phyloP scores from a whole-genome alignment of 2,113 vertebrate species.

The Sclerurus mexicanus region DNA sequence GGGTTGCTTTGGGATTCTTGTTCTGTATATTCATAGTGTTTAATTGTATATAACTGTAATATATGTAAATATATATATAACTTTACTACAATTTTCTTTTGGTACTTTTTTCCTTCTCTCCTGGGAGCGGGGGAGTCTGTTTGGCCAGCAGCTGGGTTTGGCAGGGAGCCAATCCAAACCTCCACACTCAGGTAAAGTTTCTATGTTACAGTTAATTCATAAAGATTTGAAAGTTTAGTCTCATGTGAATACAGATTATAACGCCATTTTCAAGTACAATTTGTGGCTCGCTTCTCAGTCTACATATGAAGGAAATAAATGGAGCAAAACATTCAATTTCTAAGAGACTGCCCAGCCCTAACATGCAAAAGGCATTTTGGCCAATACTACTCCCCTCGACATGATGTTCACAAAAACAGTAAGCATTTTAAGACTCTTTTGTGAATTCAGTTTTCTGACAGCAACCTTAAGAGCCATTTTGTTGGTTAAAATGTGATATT shows the following conservation, averaged over 20 bases:
- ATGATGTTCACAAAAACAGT: not conserved
- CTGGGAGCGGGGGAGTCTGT: too few species aligned
- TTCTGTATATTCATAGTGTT: too few species aligned
- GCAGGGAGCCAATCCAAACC: too few species aligned
- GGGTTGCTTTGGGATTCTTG: too few species aligned
- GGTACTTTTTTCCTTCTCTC: too few species aligned
- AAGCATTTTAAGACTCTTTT: not conserved
- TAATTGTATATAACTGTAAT: too few species aligned
- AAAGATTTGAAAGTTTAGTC: not conserved
- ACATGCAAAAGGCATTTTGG: not conserved
- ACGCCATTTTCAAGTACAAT: not conserved
- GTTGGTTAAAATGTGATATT: not conserved
- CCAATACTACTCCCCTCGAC: not conserved
- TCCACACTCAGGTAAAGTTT: not conserved
- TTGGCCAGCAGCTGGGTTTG: too few species aligned
- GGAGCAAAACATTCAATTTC: not conserved
- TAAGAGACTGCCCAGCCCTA: not conserved
- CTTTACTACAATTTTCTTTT: too few species aligned
- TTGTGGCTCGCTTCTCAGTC: not conserved
- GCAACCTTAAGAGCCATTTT: not conserved
- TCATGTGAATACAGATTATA: not conserved
- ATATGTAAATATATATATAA: too few species aligned
- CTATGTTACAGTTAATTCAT: not conserved
- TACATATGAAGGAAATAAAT: not conserved
- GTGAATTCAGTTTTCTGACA: not conserved